phyloP scores from a whole-genome alignment of 2,888 invertebrate species.

The Gisinianus flammeolus region DNA sequence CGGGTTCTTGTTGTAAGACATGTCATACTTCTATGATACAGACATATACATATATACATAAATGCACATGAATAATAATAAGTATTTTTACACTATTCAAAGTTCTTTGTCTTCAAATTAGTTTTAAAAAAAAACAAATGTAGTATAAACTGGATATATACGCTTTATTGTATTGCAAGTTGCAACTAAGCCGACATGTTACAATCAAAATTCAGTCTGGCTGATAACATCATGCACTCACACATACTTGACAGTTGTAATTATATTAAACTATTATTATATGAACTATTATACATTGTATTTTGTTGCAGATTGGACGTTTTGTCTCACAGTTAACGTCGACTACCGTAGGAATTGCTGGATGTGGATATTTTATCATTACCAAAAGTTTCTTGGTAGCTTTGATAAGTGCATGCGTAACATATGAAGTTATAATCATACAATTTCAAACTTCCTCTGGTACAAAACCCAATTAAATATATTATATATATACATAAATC shows the following conservation, averaged over 20 bases:
- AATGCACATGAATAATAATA: too few species aligned
- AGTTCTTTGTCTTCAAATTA: too few species aligned
- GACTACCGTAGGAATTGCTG: slow-evolving; percentile 44
- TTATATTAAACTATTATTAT: background rate
- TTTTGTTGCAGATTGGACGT: slow-evolving; percentile 40
- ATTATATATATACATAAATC: too few species aligned
- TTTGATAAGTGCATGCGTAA: slow-evolving; percentile 46
- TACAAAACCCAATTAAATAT: too few species aligned
- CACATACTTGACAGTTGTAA: background rate
- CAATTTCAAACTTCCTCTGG: slow-evolving; percentile 49
- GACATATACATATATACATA: background rate
- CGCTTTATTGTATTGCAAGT: background rate
- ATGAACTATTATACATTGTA: too few species aligned
- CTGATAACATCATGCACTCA: background rate
- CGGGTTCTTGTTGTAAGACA: slow-evolving; percentile 47
- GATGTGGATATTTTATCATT: slow-evolving; percentile 51
- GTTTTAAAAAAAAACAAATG: too few species aligned
- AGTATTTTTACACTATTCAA: too few species aligned
- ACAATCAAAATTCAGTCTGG: background rate
- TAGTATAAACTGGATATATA: too few species aligned
- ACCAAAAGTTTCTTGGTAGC: slow-evolving; percentile 49
- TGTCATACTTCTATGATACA: background rate
- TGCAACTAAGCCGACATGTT: background rate
- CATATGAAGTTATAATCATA: slow-evolving; percentile 50
- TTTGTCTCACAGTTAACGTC: slow-evolving; percentile 45